These are phyloP conservation scores for Gymnoscopelus microlampas DNA, from an alignment of 2,797 vertebrate species.

Conservation along the genomic window DNA sequence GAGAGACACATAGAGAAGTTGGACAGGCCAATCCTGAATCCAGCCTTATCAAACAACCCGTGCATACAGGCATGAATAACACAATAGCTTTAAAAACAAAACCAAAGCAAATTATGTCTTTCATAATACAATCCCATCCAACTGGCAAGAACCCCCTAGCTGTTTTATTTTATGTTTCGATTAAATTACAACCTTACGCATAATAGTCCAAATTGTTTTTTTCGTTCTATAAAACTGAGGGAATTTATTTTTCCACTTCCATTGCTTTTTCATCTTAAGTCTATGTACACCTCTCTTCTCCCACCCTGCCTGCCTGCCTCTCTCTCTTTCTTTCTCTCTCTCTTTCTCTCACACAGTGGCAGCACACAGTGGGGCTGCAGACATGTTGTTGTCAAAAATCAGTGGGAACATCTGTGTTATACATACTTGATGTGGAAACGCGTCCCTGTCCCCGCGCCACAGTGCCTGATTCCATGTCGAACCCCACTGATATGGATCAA, in stretches of 20 bases:
- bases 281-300: too few species aligned
- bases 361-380: neutral
- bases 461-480: conserved; percentile 22
- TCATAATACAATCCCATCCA: neutral
- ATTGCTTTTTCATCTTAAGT: too few species aligned
- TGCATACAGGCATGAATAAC: conserved; percentile 34
- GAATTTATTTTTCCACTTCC: too few species aligned
- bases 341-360: too few species aligned
- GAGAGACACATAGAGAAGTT: conserved; percentile 3
- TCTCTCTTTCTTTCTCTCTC: too few species aligned
- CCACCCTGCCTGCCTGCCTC: too few species aligned
- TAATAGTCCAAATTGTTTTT: too few species aligned
- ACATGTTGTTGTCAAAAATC: conserved; percentile 23
- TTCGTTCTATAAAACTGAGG: too few species aligned
- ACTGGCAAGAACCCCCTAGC: conserved; percentile 19
- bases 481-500: conserved; percentile 33
- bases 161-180: conserved; percentile 28
- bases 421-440: conserved; percentile 33
- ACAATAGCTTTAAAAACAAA: conserved; percentile 32
- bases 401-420: conserved; percentile 2
- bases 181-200: neutral
- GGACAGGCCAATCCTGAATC: conserved; percentile 16
- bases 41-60: conserved; percentile 16
- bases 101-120: conserved; percentile 8
- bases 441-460: conserved; percentile 5